Evolutionary conservation across 2,888 invertebrate species (phyloP), one percentile per base, ranked within the genome.

Genomic region (Caenorhabditis drosophilae): DNA sequence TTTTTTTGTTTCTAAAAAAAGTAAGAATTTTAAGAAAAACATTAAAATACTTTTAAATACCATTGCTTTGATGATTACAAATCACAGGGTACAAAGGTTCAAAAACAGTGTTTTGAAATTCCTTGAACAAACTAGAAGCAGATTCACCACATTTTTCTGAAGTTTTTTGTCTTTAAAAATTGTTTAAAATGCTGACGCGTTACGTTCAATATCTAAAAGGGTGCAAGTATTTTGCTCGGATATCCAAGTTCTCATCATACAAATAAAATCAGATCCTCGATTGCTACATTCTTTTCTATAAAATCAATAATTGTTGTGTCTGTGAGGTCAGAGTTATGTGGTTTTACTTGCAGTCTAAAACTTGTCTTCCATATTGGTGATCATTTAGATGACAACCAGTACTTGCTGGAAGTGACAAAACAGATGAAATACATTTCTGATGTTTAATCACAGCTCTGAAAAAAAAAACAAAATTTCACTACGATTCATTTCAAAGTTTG

Each of bases 151-250:
- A 82, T 42, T 77, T 72, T 16, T 66, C 70, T 60, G 34, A 47
- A 66, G 45, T 7, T 46, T 18, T 34, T n/a, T n/a, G 20, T 18
- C 4, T 15, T 16, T 26, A 12, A 20, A 4, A 45, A 26, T 15
- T n/a, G 36, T 36, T 25, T 27, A 2, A 23, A 31, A 45, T 20
- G 44, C 41, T 34, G 23, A 34, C 16, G 11, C 16, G 23, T 57
- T 25, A 56, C 62, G 44, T 11, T 75, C 60, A 34, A 76, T 75
- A 36, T 76, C 76, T 22, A 67, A 67, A 46, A 76, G 20, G 3
- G 79, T 81, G 69, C 82, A 82, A 9, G 76, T 70, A 44, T 79
- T 80, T 54, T 82, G 81, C 46, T 80, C 80, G 7, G 77, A 76
- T 22, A 82, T 76, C 82, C 82, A 82, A 1, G 73, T 75, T 47